Conservation (phyloP, 2,113 vertebrate species). For the Tonatia bakeri region DNA sequence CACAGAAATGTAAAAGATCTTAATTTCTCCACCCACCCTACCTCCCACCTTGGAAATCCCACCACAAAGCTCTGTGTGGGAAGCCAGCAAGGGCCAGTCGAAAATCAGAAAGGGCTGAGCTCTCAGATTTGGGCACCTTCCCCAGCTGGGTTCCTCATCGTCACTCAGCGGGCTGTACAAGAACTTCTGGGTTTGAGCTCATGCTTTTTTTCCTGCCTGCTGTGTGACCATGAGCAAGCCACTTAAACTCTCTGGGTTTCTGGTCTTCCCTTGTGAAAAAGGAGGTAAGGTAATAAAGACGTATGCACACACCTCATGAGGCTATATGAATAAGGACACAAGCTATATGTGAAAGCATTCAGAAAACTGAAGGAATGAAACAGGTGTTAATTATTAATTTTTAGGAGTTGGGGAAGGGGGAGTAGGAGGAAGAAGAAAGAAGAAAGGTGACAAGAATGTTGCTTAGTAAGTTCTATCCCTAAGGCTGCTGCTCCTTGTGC, state of each 20-base stretch:
- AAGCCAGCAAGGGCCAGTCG: neutral
- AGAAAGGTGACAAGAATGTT: neutral
- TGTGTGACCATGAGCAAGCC: neutral
- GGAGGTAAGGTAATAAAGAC: neutral
- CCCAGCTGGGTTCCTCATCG: fast-evolving
- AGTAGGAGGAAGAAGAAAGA: neutral
- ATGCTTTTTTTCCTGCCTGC: too few relatives aligned
- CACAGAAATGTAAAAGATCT: neutral
- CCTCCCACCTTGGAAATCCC: neutral
- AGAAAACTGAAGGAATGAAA: neutral
- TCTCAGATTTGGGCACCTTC: fast-evolving
- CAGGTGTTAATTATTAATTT: neutral
- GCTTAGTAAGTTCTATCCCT: neutral
- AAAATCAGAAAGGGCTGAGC: neutral
- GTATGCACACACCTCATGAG: neutral
- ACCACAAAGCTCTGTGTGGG: neutral
- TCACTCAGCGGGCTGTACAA: neutral
- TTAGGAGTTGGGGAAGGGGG: neutral
- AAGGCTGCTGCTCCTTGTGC: neutral
- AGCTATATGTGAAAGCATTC: too few relatives aligned
- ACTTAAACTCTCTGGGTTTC: neutral
- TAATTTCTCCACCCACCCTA: neutral
- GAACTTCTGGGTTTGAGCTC: neutral
- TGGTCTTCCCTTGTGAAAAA: neutral
- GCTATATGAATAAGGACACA: neutral